Base-by-base conservation (phyloP, 1,140 invertebrate species). In the Apolygus lucorum region DNA sequence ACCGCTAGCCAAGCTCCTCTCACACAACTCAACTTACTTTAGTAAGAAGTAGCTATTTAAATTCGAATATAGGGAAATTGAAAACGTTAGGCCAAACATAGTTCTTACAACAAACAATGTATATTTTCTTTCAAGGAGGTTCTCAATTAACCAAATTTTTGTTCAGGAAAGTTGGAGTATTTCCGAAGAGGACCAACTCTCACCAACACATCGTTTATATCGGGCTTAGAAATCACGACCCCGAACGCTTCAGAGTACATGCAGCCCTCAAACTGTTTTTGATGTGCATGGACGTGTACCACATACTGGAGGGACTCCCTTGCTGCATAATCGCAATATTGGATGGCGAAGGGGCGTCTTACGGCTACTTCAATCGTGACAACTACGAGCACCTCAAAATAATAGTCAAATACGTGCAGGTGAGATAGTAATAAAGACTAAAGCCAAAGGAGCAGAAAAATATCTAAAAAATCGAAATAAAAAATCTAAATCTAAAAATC, bases 341-440 rank as follows among this genome's bases (percentile, higher is more conserved):
- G 4, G 22, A 59, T 21, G 54, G 8, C 54, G 54, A 59, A 59
- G 54, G 22, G 4, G 4, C 54, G 54, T 17, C 13, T 11, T 59
- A 59, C 54, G 54, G 13, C 22, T 59, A 59, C 22, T 13, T 24
- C 4, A 59, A 8, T 4, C 8, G 22, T 4, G 13, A 59, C 8
- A 59, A 59, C 22, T 59, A 59, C 54, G 8, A 59, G 4, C 22
- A 59, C 22, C 22, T 59, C 13, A 59, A 59, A 59, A 59, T 59
- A 59, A 4, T 59, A 4, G 4, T 59, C 11, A 59, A 59, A 59
- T 59, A 59, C 54, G 54, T 59, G 11, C 54, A 59, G 22, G 54
- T 59, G 22, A 59, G 54, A 49, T 49, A 17, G n/a, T 42, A 8
- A 17, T 42, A 42, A 42, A 17, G 34, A n/a, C n/a, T n/a, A n/a